Percentiles rank a stretch among this genome's conserved stretches.
These are phyloP conservation scores for Genyomyrus donnyi DNA, from an alignment of 2,113 vertebrate genomes.

Conservation along the genomic window DNA sequence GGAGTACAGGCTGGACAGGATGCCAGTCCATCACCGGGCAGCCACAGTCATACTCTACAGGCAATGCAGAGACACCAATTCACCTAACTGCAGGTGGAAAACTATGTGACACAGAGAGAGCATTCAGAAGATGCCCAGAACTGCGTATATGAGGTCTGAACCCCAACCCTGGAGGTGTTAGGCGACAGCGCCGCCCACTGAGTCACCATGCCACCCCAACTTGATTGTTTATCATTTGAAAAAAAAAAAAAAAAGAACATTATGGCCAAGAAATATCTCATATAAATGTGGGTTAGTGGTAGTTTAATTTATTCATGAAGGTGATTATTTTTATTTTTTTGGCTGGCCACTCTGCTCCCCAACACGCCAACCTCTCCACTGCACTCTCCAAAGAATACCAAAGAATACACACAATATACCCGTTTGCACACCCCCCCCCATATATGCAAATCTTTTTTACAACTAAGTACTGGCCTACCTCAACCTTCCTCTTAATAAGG, in stretches of 20 bases:
- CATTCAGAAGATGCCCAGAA: not conserved
- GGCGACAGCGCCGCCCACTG: not conserved
- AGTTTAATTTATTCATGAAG: constrained; percentile 23
- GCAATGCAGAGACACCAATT: not conserved
- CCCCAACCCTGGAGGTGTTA: not conserved
- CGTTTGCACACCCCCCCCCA: not conserved
- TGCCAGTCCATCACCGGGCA: not conserved
- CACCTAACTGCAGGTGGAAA: not conserved
- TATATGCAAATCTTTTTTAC: not conserved
- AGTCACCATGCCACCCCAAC: not conserved
- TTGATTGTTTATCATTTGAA: constrained; percentile 7
- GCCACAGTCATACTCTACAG: not conserved
- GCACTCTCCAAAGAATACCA: not conserved
- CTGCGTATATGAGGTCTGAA: not conserved
- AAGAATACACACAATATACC: not conserved
- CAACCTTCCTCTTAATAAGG: not conserved
- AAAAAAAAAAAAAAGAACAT: not conserved
- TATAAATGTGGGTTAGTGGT: constrained; percentile 14
- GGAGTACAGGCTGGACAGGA: not conserved
- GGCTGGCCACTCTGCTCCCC: constrained; percentile 1
- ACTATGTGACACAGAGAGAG: not conserved
- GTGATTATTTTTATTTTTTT: constrained; percentile 19
- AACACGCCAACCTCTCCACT: not conserved
- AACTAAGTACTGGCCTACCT: not conserved
- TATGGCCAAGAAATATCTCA: not conserved